Percentiles rank a stretch among this genome's conserved stretches.
Evolutionary conservation across 2,797 vertebrate species (phyloP).

Genomic region (Limosa lapponica): DNA sequence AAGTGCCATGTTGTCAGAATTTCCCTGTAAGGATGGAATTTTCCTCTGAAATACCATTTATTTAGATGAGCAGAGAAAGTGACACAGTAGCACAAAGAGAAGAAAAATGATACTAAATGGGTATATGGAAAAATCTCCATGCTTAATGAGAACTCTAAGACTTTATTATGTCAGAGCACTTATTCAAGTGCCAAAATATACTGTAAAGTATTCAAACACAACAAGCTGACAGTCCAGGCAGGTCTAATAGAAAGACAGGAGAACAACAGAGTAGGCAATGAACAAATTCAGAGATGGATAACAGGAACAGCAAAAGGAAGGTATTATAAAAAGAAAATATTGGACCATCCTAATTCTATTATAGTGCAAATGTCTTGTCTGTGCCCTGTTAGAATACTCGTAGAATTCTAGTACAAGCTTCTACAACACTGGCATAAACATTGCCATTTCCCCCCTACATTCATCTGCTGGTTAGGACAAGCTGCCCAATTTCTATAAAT

Average conservation of each 20-base stretch:
- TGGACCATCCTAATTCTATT: background rate
- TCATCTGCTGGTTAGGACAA: background rate
- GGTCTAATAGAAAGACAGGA: background rate
- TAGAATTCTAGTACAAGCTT: background rate
- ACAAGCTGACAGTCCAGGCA: background rate
- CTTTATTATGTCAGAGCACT: background rate
- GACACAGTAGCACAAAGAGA: background rate
- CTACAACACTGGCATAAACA: background rate
- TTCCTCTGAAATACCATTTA: background rate
- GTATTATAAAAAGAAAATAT: background rate
- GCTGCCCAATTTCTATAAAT: background rate
- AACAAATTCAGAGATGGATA: background rate
- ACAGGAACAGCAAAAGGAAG: background rate
- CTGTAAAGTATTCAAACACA: background rate
- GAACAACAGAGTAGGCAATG: background rate
- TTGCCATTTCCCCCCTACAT: accelerated
- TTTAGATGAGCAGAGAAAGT: background rate
- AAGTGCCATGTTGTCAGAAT: background rate
- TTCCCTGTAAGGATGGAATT: background rate
- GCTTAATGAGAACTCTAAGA: background rate
- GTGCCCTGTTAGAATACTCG: background rate
- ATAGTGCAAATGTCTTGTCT: background rate
- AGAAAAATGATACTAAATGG: background rate
- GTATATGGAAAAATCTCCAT: background rate
- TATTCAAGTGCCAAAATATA: background rate